Evolutionary conservation across 2,888 invertebrate species (phyloP).

Genomic region (Oegoconia quadripuncta): DNA sequence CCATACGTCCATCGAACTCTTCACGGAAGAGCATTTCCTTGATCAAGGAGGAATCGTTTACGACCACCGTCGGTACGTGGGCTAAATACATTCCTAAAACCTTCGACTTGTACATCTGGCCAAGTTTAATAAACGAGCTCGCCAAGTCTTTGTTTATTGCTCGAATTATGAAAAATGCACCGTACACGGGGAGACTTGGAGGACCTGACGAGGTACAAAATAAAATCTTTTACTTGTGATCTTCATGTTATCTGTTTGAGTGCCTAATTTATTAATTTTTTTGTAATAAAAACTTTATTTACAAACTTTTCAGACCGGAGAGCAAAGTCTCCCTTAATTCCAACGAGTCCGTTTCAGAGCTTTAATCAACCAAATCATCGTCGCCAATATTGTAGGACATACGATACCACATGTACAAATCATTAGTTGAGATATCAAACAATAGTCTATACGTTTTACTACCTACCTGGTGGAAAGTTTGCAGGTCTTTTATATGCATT

Average conservation of each 20-base stretch:
- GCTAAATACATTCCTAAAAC: conserved; percentile 80
- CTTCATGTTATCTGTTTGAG: neutral
- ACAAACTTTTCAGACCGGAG: too few relatives aligned
- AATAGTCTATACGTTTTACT: too few relatives aligned
- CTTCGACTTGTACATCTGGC: conserved; percentile 79
- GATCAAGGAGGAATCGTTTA: conserved; percentile 74
- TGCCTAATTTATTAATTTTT: neutral
- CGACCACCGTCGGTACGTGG: conserved; percentile 59
- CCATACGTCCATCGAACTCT: conserved; percentile 81
- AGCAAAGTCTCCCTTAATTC: too few relatives aligned
- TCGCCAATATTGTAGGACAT: too few relatives aligned
- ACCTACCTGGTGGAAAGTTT: conserved; percentile 82
- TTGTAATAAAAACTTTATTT: neutral
- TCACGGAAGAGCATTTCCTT: conserved; percentile 79
- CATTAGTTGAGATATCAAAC: too few relatives aligned
- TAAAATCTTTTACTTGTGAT: neutral
- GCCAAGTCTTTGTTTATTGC: conserved; percentile 73
- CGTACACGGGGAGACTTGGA: conserved; percentile 80
- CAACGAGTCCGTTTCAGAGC: too few relatives aligned
- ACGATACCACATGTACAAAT: too few relatives aligned
- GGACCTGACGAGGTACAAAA: conserved; percentile 67
- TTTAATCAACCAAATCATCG: too few relatives aligned
- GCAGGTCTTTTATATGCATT: conserved; percentile 62
- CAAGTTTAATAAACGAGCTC: conserved; percentile 65
- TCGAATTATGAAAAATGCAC: conserved; percentile 80